phyloP scores from a whole-genome alignment of 2,797 vertebrate species.

The Aselliscus stoliczkanus region DNA sequence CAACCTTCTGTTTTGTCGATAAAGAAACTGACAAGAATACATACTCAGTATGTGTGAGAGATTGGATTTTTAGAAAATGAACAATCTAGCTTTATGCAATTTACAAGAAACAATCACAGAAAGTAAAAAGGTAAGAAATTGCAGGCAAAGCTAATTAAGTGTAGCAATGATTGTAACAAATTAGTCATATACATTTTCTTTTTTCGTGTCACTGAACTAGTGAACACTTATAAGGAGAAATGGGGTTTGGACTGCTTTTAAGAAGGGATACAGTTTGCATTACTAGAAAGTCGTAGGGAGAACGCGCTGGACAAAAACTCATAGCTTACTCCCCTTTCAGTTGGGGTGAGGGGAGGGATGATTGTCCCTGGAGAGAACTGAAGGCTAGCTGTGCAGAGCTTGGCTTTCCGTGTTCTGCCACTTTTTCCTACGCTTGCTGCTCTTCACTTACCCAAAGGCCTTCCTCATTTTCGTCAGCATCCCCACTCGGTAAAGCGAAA shows the following conservation, averaged over 20 bases:
- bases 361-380: not conserved
- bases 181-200: not conserved
- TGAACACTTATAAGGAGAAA: not conserved
- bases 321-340: not conserved
- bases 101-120: not conserved
- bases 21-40: not conserved
- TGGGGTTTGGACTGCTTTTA: not conserved
- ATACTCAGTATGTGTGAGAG: too few species aligned
- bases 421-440: not conserved
- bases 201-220: not conserved
- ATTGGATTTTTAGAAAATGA: not conserved
- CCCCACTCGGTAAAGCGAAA: not conserved
- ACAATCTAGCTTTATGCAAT: not conserved
- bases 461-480: not conserved
- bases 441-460: not conserved
- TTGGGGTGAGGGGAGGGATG: too few species aligned
- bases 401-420: not conserved
- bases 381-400: not conserved
- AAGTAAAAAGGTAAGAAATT: not conserved
- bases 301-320: not conserved
- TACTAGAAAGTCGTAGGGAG: not conserved
- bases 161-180: not conserved
- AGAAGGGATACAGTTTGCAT: not conserved
- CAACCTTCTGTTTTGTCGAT: not conserved
- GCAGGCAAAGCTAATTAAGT: not conserved